Base-by-base conservation (phyloP, 2,797 vertebrate genomes). In the Ptychadena robeensis region DNA sequence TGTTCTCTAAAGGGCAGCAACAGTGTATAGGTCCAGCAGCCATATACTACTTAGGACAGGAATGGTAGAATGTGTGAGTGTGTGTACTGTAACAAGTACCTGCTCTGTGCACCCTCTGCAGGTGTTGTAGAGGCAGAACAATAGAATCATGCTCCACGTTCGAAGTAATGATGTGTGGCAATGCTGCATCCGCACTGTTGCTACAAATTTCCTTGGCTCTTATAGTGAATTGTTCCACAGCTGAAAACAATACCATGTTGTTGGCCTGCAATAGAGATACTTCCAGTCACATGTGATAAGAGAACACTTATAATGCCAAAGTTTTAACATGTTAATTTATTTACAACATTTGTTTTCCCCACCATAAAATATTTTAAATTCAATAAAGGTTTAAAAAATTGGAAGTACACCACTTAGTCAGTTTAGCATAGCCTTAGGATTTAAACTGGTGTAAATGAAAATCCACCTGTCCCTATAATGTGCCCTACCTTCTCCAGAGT, bases 131-230 rank as follows among this genome's bases (percentile, higher is more conserved):
- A 0, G 89, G 92, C 28, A 97, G 90, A 38, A 91, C 94, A 84
- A 99, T 53, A 0, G 97, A 99, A 91, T 98, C 97, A 0, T 99
- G 98, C 64, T 99, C 98, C 87, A 99, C 94, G 0, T 91, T 94
- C 0, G 94, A 96, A 0, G 94, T 95, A 87, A 99, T 87, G 0
- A 99, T 83, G 86, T 99, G 97, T 0, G 97, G 97, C 1, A 66
- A 68, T 25, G 82, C 73, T 3, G 22, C 44, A 14, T 72, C 83
- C 66, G 78, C 87, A 0, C 87, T 90, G 12, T 70, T 81, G 14
- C 12, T 73, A 1, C 8, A 30, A 64, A 71, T 12, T 48, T 27
- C 38, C 77, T 84, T 86, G n/a, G 64, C 27, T 14, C 3, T 89
- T 6, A 89, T 88, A 0, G 57, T 88, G 90, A 95, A 98, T 73